phyloP scores from a whole-genome alignment of 2,797 vertebrate species.

The Tragopan temminckii region DNA sequence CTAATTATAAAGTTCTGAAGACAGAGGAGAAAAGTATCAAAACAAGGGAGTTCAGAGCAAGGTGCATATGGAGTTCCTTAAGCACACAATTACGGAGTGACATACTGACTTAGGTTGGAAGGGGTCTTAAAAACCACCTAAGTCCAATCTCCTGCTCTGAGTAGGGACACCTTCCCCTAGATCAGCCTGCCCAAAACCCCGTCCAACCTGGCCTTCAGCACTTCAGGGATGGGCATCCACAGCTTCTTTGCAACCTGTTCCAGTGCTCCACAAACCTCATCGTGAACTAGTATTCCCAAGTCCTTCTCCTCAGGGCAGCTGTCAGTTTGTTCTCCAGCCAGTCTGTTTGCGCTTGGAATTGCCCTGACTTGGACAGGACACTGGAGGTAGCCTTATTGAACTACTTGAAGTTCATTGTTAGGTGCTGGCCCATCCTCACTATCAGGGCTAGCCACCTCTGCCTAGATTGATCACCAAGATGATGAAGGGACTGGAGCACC shows the following conservation, averaged over 20 bases:
- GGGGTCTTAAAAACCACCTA: not conserved
- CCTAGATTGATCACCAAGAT: not conserved
- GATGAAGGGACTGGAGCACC: not conserved
- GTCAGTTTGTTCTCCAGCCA: not conserved
- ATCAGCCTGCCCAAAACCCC: not conserved
- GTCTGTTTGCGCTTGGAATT: not conserved
- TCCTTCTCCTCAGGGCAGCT: not conserved
- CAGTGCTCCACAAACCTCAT: not conserved
- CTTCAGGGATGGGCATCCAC: not conserved
- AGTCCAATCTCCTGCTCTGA: not conserved
- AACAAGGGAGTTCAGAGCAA: not conserved
- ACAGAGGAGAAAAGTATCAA: not conserved
- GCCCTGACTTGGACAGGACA: not conserved
- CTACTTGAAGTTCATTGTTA: not conserved
- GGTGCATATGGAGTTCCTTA: not conserved
- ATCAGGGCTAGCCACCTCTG: not conserved
- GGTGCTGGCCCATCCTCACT: not conserved
- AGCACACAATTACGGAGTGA: not conserved
- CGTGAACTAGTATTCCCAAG: not conserved
- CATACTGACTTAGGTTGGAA: not conserved
- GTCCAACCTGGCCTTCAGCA: not conserved
- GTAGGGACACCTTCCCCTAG: not conserved
- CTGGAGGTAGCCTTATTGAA: not conserved
- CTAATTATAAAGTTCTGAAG: not conserved
- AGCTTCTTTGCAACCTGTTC: not conserved